Percentiles rank a stretch among this genome's conserved stretches.
These are phyloP conservation scores for Baryphthengus martii DNA, from an alignment of 2,113 vertebrate species.

Conservation along the genomic window DNA sequence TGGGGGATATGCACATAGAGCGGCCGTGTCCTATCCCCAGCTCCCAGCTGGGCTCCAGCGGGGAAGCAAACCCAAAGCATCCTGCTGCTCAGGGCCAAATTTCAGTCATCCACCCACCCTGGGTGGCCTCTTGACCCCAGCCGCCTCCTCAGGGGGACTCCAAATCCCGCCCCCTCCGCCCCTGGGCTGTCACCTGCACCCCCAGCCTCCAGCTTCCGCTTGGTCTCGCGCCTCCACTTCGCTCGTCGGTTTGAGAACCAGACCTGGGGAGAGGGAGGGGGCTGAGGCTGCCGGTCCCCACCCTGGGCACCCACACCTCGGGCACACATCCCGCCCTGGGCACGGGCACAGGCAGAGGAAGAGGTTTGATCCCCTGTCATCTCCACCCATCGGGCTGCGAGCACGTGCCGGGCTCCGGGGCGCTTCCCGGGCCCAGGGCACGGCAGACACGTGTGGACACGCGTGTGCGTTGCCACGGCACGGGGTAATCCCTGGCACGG, in stretches of 20 bases:
- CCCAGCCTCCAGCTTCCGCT: not conserved
- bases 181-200: not conserved
- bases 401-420: rapidly evolving
- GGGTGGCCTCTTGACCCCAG: rapidly evolving
- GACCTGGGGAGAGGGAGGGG: not conserved
- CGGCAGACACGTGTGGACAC: rapidly evolving
- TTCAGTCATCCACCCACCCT: rapidly evolving
- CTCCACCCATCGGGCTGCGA: rapidly evolving
- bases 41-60: not conserved
- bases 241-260: slow-evolving; percentile 54
- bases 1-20: not conserved
- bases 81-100: rapidly evolving
- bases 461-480: rapidly evolving
- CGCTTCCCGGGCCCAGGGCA: not conserved
- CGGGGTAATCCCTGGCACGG: not conserved
- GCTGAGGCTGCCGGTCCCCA: not conserved
- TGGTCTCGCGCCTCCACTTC: not conserved
- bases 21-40: not conserved
- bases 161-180: rapidly evolving
- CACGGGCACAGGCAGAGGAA: not conserved
- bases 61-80: rapidly evolving
- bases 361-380: not conserved
- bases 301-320: rapidly evolving
- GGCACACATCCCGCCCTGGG: rapidly evolving
- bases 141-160: not conserved